Base-by-base conservation (phyloP, 1,140 invertebrate species). In the silkworm (Bombyx mori) region DNA sequence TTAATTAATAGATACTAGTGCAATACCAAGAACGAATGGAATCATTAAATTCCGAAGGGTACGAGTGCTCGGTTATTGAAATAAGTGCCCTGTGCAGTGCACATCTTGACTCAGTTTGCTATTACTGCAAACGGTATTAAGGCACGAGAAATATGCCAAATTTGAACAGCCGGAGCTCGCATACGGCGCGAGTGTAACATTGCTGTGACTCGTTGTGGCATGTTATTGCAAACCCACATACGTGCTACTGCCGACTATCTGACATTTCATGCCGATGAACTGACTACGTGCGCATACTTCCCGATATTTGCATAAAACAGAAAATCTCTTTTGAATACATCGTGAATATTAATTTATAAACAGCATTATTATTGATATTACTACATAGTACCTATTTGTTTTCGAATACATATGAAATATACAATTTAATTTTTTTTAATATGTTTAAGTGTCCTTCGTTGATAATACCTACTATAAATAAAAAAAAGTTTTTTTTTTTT, bases 161-260 rank as follows among this genome's bases (percentile, higher is more conserved):
- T 81, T 75, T 75, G 79, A 78, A 75, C 80, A 82, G 72, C 62
- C 73, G 73, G 68, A 60, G 73, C 74, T 73, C 78, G 76, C 72
- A 77, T 78, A 64, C 76, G 72, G 71, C 63, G 72, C 80, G 80
- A 73, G 70, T 79, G 77, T 82, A 76, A 78, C 83, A 86, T 83
- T 69, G 79, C 80, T 83, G 72, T 71, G 71, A 86, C 73, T 78
- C 82, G 73, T 77, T 79, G 83, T 74, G 83, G 83, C 82, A 82
- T 86, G 83, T 86, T 86, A 86, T 86, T 86, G 80, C 83, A 79
- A 85, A 79, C 75, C 76, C 77, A 77, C 81, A 84, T 86, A 82
- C 81, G 79, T 79, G 77, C 68, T 75, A 70, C 68, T 66, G 70
- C 67, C 68, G 75, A 77, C 79, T 83, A 77, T 80, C 82, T 85